Conservation (phyloP, 1,140 invertebrate genomes). For the Neodiprion virginianus region DNA sequence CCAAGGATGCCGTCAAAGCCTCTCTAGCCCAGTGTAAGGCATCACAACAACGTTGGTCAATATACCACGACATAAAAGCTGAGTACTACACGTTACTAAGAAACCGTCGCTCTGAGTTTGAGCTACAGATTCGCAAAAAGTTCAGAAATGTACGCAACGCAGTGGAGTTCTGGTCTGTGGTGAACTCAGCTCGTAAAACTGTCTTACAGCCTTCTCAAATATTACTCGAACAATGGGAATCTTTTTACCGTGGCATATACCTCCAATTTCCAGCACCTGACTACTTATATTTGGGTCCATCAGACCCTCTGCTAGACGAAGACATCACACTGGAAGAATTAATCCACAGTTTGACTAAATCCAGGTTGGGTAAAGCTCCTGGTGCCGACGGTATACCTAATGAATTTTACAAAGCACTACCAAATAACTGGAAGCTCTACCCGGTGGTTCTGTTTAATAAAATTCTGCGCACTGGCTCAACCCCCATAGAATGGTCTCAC, state of each 20-base stretch:
- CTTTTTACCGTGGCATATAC: too few relatives aligned
- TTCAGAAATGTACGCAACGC: too few relatives aligned
- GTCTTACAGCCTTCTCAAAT: too few relatives aligned
- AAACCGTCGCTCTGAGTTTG: too few relatives aligned
- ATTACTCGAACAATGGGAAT: too few relatives aligned
- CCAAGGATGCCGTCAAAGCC: not conserved
- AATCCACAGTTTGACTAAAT: not conserved
- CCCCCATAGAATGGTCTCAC: not conserved
- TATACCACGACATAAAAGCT: not conserved
- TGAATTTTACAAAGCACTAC: slow-evolving; percentile 13
- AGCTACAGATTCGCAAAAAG: too few relatives aligned
- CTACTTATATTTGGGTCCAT: too few relatives aligned
- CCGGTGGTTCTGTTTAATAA: slow-evolving; percentile 9
- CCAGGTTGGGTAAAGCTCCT: slow-evolving; percentile 11
- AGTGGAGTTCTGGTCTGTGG: too few relatives aligned
- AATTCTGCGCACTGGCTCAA: not conserved
- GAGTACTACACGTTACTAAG: not conserved
- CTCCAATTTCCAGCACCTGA: too few relatives aligned
- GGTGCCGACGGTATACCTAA: slow-evolving; percentile 15
- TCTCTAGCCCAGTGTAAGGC: not conserved
- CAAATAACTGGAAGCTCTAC: slow-evolving; percentile 15
- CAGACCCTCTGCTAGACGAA: not conserved
- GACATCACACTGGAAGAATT: slow-evolving; percentile 15
- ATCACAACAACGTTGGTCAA: not conserved
- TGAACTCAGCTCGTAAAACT: too few relatives aligned